Conservation (phyloP, 2,113 vertebrate genomes). For the Emydocephalus ijimae region DNA sequence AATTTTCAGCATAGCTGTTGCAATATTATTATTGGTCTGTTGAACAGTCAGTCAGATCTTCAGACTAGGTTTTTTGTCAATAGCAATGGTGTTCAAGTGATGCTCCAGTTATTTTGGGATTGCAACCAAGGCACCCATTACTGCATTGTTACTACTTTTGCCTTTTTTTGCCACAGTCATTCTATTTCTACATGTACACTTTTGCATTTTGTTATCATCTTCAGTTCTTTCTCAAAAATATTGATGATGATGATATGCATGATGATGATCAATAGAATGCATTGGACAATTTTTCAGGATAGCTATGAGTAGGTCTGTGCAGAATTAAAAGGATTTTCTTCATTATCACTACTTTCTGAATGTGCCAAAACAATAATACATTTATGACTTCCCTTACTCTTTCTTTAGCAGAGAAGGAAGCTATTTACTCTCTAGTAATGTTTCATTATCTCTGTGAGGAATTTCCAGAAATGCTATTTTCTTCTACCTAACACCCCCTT, state of each 20-base stretch:
- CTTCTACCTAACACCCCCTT: neutral
- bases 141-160: too few relatives aligned
- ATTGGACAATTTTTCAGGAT: slow-evolving; percentile 35
- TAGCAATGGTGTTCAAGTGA: too few relatives aligned
- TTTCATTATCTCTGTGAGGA: neutral
- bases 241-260: too few relatives aligned
- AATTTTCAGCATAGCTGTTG: slow-evolving; percentile 13
- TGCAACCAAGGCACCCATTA: too few relatives aligned
- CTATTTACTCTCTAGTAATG: neutral
- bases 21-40: neutral
- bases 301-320: slow-evolving; percentile 18
- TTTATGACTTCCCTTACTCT: neutral
- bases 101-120: too few relatives aligned
- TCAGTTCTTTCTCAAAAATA: neutral
- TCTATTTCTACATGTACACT: too few relatives aligned
- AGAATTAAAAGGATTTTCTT: slow-evolving; percentile 33
- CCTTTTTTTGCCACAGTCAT: too few relatives aligned
- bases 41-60: neutral
- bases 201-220: neutral
- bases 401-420: neutral
- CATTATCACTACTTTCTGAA: neutral
- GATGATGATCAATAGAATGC: neutral
- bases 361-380: slow-evolving; percentile 23
- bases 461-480: neutral
- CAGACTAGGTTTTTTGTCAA: neutral